These are phyloP conservation scores for Euthynnus affinis DNA, from an alignment of 2,797 vertebrate genomes.

Conservation along the genomic window DNA sequence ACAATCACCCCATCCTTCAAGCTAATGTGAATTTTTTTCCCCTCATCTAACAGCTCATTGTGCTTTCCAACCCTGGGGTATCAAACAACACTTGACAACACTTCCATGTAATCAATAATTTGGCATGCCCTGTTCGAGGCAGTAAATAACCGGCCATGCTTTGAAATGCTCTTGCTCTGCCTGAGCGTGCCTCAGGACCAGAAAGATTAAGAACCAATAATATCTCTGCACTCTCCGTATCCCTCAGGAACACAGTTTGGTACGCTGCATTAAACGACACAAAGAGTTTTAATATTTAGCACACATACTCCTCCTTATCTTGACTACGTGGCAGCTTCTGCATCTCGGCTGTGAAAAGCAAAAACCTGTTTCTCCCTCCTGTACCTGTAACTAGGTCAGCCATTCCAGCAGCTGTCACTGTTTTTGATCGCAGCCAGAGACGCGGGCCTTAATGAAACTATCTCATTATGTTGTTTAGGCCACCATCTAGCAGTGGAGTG, in stretches of 20 bases:
- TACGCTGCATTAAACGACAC: not conserved
- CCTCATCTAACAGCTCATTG: not conserved
- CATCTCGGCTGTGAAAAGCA: not conserved
- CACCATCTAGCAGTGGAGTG: slow-evolving; percentile 39
- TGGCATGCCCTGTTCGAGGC: not conserved
- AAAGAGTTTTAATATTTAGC: not conserved
- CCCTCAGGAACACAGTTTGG: not conserved
- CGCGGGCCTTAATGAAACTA: slow-evolving; percentile 48
- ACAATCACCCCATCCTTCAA: not conserved
- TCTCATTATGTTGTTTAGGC: slow-evolving; percentile 64
- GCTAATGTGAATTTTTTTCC: not conserved
- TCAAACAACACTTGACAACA: not conserved
- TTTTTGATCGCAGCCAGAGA: slow-evolving; percentile 55
- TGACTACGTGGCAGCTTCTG: not conserved
- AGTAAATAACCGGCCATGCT: not conserved
- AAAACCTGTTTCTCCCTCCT: not conserved
- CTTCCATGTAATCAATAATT: slow-evolving; percentile 16
- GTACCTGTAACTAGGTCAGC: slow-evolving; percentile 63
- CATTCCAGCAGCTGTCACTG: slow-evolving; percentile 50
- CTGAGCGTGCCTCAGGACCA: not conserved
- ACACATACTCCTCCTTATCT: not conserved
- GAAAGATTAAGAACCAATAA: not conserved
- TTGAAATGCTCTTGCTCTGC: not conserved
- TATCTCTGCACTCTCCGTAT: not conserved
- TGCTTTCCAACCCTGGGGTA: not conserved